These are phyloP conservation scores for Epinotia nisella DNA, from an alignment of 2,888 invertebrate species.

Conservation along the genomic window DNA sequence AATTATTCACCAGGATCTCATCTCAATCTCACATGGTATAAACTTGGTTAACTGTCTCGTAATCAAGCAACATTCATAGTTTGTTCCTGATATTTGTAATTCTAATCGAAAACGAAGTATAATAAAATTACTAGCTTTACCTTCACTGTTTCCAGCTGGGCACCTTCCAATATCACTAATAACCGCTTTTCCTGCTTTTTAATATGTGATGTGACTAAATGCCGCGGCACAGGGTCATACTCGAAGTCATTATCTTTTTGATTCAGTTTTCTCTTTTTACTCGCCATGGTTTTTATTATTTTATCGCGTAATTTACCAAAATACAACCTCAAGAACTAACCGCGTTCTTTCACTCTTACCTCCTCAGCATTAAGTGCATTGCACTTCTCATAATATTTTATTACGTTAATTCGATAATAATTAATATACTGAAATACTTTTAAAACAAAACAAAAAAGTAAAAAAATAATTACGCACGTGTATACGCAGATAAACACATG, in stretches of 20 bases:
- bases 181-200: constrained; percentile 95
- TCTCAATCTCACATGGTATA: no score
- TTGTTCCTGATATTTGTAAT: no score
- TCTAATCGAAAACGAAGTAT: neutral
- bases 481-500: constrained; percentile 21
- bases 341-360: neutral
- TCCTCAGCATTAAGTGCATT: neutral
- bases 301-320: constrained; percentile 17
- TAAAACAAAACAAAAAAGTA: neutral
- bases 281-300: constrained; percentile 59
- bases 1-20: no score
- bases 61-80: no score
- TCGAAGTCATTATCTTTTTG: constrained; percentile 88
- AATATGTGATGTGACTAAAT: constrained; percentile 90
- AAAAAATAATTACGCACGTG: constrained; percentile 20
- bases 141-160: constrained; percentile 98
- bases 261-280: constrained; percentile 78
- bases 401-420: neutral
- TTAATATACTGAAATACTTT: neutral
- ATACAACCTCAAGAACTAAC: neutral
- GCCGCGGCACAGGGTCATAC: constrained; percentile 91
- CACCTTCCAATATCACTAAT: constrained; percentile 96
- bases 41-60: no score
- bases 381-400: neutral
- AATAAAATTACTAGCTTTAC: constrained; percentile 75